phyloP scores from a whole-genome alignment of 2,797 vertebrate species.

The Meda fulgida region DNA sequence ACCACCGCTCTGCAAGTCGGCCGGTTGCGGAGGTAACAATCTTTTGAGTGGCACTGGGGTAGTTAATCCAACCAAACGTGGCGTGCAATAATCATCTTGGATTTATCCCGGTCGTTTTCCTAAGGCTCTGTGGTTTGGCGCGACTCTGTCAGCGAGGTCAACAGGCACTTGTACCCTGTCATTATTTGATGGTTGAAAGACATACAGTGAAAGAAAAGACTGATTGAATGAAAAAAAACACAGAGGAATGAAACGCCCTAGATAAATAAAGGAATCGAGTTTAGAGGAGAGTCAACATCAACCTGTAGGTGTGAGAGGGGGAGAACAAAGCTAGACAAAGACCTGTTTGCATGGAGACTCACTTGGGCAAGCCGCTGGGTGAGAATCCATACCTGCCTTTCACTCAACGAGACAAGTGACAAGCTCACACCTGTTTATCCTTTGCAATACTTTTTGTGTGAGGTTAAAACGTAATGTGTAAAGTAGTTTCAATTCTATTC shows the following conservation, averaged over 20 bases:
- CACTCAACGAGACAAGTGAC: slow-evolving; percentile 52
- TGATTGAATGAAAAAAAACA: slow-evolving; percentile 46
- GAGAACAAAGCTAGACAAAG: slow-evolving; percentile 54
- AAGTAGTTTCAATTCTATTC: slow-evolving; percentile 9
- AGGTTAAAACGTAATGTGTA: slow-evolving; percentile 28
- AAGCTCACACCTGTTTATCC: slow-evolving; percentile 49
- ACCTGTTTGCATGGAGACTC: slow-evolving; percentile 54
- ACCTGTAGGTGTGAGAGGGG: slow-evolving; percentile 56
- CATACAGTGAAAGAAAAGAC: slow-evolving; percentile 58
- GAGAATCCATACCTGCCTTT: slow-evolving; percentile 53
- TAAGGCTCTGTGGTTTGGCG: slow-evolving; percentile 58
- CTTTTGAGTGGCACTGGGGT: slow-evolving; percentile 53
- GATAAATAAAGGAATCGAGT: slow-evolving; percentile 60
- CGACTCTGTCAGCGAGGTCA: slow-evolving; percentile 60
- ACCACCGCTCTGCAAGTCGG: background rate
- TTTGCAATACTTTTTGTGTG: background rate
- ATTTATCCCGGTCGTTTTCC: slow-evolving; percentile 52
- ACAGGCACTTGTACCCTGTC: slow-evolving; percentile 63
- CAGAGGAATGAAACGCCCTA: slow-evolving; percentile 55
- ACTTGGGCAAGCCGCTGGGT: slow-evolving; percentile 55
- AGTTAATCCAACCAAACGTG: slow-evolving; percentile 52
- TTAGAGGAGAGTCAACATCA: slow-evolving; percentile 61
- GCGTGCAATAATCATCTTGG: slow-evolving; percentile 50
- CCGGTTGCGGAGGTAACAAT: slow-evolving; percentile 4
- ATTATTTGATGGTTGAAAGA: slow-evolving; percentile 61